Evolutionary conservation across 2,113 vertebrate genomes (phyloP).

Genomic region (Dromiciops gliroides): DNA sequence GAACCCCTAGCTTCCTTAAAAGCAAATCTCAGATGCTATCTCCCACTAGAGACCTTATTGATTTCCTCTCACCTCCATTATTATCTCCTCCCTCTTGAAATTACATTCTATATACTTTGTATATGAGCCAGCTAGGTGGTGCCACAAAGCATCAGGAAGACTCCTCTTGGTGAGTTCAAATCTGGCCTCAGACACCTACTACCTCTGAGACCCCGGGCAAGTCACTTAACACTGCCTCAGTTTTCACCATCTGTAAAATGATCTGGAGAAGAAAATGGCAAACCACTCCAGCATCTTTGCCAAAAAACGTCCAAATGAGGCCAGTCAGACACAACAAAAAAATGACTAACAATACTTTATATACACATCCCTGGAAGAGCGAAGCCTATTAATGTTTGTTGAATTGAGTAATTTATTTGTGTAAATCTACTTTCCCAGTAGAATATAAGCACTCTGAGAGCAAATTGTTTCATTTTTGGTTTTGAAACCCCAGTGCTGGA

Average conservation of each 20-base stretch:
- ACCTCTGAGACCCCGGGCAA: no score
- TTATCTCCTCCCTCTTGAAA: background rate
- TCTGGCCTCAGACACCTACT: no score
- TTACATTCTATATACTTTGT: background rate
- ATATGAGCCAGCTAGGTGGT: background rate
- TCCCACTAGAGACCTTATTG: background rate
- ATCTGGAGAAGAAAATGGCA: background rate
- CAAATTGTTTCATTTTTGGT: background rate
- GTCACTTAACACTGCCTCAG: background rate
- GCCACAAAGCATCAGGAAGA: background rate
- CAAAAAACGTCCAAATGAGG: background rate
- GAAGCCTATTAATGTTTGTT: background rate
- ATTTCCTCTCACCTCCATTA: background rate
- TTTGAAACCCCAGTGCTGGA: background rate
- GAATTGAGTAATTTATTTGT: background rate
- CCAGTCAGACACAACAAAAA: background rate
- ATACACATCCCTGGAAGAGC: background rate
- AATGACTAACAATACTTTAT: background rate
- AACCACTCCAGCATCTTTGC: background rate
- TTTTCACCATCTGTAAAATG: background rate
- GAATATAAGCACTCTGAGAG: background rate
- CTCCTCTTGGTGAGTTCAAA: background rate
- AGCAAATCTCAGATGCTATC: background rate
- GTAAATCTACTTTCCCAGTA: background rate
- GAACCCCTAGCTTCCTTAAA: no score